Conservation (phyloP, 1,140 invertebrate genomes). For the Euura lappo region DNA sequence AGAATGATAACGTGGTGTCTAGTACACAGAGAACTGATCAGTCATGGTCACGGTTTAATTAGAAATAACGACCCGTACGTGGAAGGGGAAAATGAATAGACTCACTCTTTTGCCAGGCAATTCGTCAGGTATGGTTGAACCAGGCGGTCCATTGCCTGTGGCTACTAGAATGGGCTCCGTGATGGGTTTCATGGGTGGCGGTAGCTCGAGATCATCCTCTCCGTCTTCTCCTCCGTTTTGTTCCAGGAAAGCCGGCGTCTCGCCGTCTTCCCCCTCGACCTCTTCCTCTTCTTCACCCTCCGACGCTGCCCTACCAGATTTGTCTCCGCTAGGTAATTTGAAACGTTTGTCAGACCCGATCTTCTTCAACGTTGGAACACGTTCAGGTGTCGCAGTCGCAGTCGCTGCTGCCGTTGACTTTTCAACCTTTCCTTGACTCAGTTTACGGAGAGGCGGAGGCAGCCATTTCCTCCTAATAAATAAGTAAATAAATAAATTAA, state of each 20-base stretch:
- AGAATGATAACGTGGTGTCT: slow-evolving; percentile 13
- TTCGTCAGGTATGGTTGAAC: slow-evolving; percentile 67
- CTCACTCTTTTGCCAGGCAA: slow-evolving; percentile 72
- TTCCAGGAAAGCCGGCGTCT: slow-evolving; percentile 51
- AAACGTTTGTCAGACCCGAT: slow-evolving; percentile 80
- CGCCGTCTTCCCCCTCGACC: slow-evolving; percentile 35
- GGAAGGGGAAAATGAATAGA: slow-evolving; percentile 17
- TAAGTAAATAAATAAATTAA: slow-evolving; percentile 21
- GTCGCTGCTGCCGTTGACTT: slow-evolving; percentile 59
- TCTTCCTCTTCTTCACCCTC: slow-evolving; percentile 51
- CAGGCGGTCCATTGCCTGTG: slow-evolving; percentile 61
- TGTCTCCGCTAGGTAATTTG: slow-evolving; percentile 64
- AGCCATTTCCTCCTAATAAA: slow-evolving; percentile 85
- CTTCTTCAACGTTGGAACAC: slow-evolving; percentile 68
- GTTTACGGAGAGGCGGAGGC: slow-evolving; percentile 85
- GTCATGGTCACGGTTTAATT: not conserved
- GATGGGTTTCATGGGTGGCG: slow-evolving; percentile 95
- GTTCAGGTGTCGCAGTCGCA: slow-evolving; percentile 40
- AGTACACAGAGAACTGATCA: not conserved
- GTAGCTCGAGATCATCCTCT: slow-evolving; percentile 83
- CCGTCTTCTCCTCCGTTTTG: slow-evolving; percentile 77
- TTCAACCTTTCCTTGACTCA: slow-evolving; percentile 87
- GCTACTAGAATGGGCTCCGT: slow-evolving; percentile 74
- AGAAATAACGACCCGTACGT: not conserved
- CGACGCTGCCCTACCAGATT: slow-evolving; percentile 42